Evolutionary conservation across 2,113 vertebrate species (phyloP).

Genomic region (Anoura caudifer): DNA sequence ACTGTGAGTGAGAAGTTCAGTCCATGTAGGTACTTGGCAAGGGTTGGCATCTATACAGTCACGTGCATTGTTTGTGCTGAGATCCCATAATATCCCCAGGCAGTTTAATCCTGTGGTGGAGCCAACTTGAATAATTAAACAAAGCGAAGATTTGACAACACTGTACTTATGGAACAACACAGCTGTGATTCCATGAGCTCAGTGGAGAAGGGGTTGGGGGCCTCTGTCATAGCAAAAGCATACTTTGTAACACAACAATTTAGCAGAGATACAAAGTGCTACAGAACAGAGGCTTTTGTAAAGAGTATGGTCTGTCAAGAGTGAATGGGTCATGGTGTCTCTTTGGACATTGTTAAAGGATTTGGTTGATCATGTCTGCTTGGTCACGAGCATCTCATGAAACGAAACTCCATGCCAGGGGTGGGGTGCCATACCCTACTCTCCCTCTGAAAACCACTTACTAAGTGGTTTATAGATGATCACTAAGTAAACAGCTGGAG

Average conservation of each 20-base stretch:
- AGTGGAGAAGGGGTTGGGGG: conserved; percentile 49
- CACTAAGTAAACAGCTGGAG: neutral
- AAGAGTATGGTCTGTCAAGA: neutral
- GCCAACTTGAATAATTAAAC: conserved; percentile 70
- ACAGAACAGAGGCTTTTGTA: neutral
- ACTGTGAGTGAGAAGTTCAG: neutral
- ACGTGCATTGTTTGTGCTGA: conserved; percentile 21
- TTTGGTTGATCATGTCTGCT: neutral
- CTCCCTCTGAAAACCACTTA: neutral
- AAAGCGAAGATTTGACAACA: conserved; percentile 71
- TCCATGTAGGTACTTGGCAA: neutral
- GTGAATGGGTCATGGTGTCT: neutral
- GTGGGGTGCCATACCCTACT: neutral
- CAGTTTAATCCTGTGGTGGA: conserved; percentile 67
- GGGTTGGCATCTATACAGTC: neutral
- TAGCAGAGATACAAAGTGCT: conserved; percentile 22
- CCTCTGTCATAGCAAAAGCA: conserved; percentile 60
- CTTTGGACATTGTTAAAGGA: neutral
- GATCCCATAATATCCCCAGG: conserved; percentile 51
- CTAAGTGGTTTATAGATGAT: neutral
- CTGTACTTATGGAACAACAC: conserved; percentile 67
- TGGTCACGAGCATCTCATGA: neutral
- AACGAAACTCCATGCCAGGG: neutral
- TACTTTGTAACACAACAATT: conserved; percentile 53
- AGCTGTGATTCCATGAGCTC: conserved; percentile 68